These are phyloP conservation scores for Cheilosia scutellata DNA, from an alignment of 2,888 invertebrate species.

Conservation along the genomic window DNA sequence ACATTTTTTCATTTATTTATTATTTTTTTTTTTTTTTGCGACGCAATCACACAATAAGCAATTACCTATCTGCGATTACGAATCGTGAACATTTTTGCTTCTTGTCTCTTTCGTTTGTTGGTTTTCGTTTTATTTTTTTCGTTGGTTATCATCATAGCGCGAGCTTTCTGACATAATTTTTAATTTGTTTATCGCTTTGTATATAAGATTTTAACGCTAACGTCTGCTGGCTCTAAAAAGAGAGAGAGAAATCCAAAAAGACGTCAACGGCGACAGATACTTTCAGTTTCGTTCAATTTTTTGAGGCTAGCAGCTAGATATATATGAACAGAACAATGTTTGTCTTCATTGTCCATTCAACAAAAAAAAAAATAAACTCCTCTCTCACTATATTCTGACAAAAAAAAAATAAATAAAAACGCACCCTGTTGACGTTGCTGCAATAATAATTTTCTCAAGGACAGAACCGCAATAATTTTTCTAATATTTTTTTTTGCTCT, in stretches of 20 bases:
- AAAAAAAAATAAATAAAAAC: not conserved
- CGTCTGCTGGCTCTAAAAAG: conserved; percentile 26
- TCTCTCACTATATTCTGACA: not conserved
- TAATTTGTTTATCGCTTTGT: conserved; percentile 60
- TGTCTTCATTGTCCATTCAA: conserved; percentile 2
- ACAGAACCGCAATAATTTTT: conserved; percentile 64
- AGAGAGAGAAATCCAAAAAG: conserved; percentile 13
- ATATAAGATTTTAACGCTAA: conserved; percentile 5
- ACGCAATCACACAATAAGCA: conserved; percentile 71
- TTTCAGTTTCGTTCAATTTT: conserved; percentile 54
- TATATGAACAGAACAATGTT: not conserved
- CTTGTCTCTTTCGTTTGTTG: not conserved
- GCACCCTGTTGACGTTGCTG: conserved; percentile 27
- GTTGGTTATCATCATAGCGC: conserved; percentile 9
- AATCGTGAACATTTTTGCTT: conserved; percentile 39
- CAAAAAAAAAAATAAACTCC: not conserved
- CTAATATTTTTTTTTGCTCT: conserved; percentile 41
- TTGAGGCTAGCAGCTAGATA: not conserved
- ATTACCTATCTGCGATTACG: conserved; percentile 71
- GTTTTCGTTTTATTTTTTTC: conserved; percentile 8
- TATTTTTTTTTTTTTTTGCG: conserved; percentile 39
- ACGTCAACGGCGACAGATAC: conserved; percentile 23
- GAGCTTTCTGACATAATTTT: conserved; percentile 59
- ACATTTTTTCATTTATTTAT: not conserved
- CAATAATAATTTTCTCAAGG: conserved; percentile 60